A percentile compares a stretch with the other conserved stretches of the same genome.
These are phyloP conservation scores for Polydrusus pterygomalis DNA, from an alignment of 2,888 invertebrate genomes.

Conservation along the genomic window DNA sequence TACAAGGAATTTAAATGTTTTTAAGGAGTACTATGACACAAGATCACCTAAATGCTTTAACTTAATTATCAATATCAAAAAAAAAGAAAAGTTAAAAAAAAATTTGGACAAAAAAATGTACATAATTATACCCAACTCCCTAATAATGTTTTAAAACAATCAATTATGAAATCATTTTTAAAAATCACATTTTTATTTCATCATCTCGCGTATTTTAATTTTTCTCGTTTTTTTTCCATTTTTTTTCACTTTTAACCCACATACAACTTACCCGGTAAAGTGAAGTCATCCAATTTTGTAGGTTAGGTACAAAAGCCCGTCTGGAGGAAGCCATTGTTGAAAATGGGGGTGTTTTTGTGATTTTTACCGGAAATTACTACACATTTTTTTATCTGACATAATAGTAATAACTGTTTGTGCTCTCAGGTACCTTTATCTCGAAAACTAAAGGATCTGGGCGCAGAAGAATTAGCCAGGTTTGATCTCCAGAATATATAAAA, in stretches of 20 bases:
- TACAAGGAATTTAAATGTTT: too few relatives aligned
- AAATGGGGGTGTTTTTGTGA: constrained; percentile 5
- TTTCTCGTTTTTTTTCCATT: constrained; percentile 12
- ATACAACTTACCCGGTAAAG: constrained; percentile 18
- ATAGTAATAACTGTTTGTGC: too few relatives aligned
- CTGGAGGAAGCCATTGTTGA: constrained; percentile 35
- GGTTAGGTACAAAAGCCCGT: constrained; percentile 36
- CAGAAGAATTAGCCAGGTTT: too few relatives aligned
- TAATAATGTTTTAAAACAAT: constrained; percentile 18
- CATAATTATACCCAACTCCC: neutral
- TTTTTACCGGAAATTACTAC: too few relatives aligned
- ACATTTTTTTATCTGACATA: too few relatives aligned
- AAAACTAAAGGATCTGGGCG: too few relatives aligned
- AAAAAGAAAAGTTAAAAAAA: neutral
- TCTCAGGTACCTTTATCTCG: too few relatives aligned
- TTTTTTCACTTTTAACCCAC: constrained; percentile 27
- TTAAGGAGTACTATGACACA: too few relatives aligned
- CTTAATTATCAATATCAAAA: too few relatives aligned
- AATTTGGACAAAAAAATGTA: neutral
- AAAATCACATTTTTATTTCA: constrained; percentile 1
- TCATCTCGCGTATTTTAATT: neutral
- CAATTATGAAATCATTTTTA: neutral
- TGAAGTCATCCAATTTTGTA: constrained; percentile 37
- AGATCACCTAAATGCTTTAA: too few relatives aligned
- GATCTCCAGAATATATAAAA: too few relatives aligned